Evolutionary conservation across 2,888 invertebrate genomes (phyloP).

Genomic region (Petrolisthes cinctipes): DNA sequence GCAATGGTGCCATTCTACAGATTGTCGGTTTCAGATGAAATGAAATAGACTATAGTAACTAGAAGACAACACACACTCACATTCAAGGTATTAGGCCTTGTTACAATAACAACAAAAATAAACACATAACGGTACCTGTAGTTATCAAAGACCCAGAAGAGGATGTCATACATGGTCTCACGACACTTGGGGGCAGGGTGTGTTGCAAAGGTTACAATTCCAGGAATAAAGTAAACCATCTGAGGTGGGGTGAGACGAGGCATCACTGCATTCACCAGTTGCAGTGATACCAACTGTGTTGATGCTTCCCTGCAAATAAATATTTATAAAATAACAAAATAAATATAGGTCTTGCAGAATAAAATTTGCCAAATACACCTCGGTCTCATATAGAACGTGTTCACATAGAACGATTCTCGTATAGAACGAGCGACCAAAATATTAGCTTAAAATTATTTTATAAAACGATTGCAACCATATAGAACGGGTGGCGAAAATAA

Average conservation of each 20-base stretch:
- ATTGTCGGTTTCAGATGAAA: too few species aligned
- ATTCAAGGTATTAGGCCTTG: too few species aligned
- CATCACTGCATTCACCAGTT: constrained; percentile 53
- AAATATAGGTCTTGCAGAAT: neutral
- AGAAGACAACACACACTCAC: too few species aligned
- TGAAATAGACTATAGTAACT: too few species aligned
- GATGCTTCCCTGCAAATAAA: constrained; percentile 43
- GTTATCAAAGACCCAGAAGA: constrained; percentile 53
- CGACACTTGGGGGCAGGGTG: constrained; percentile 60
- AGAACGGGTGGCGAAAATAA: too few species aligned
- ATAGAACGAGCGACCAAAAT: too few species aligned
- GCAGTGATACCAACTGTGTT: constrained; percentile 60
- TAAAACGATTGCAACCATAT: too few species aligned
- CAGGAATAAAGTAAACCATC: constrained; percentile 60
- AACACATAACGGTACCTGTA: constrained; percentile 39
- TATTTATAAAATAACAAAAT: neutral
- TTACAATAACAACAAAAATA: too few species aligned
- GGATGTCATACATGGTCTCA: constrained; percentile 57
- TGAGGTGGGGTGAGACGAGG: constrained; percentile 44
- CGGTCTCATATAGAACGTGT: too few species aligned
- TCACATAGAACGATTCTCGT: too few species aligned
- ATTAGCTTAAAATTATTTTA: too few species aligned
- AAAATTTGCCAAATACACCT: neutral
- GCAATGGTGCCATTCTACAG: too few species aligned
- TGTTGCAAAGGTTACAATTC: constrained; percentile 37